Percentiles rank a stretch among this genome's conserved stretches.
Conservation (phyloP, 2,797 vertebrate species). For the Aldrovandia affinis region DNA sequence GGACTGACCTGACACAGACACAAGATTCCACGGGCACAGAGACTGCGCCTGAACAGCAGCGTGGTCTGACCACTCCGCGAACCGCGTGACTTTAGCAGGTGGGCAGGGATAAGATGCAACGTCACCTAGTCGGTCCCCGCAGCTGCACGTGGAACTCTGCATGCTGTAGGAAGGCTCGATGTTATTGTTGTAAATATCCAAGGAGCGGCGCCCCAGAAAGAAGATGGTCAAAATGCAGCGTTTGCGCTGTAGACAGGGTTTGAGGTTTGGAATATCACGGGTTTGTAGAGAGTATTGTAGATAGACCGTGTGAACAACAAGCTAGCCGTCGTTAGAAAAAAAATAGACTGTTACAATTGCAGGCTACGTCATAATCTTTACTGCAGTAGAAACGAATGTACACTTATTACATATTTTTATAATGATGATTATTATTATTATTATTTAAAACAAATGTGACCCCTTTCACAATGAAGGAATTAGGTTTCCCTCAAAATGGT, state of each 20-base stretch:
- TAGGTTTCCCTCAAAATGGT: background rate
- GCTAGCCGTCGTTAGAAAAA: background rate
- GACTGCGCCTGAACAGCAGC: background rate
- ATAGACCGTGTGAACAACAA: background rate
- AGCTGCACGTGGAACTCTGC: slow-evolving; percentile 18
- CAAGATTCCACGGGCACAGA: background rate
- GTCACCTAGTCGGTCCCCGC: slow-evolving; percentile 1
- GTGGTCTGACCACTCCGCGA: background rate
- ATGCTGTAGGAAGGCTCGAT: background rate
- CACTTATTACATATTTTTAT: no score
- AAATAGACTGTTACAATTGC: background rate
- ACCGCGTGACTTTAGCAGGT: slow-evolving; percentile 6
- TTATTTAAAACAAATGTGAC: background rate
- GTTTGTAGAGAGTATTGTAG: background rate
- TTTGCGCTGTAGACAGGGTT: background rate
- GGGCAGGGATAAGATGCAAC: background rate
- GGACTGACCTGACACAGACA: no score
- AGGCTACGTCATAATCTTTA: background rate
- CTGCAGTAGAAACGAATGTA: background rate
- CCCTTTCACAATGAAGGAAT: background rate
- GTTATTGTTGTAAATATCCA: slow-evolving; percentile 4
- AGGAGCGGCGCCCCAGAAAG: background rate
- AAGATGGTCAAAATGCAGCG: background rate
- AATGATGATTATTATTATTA: no score
- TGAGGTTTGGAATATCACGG: background rate